Conservation (phyloP, 1,140 invertebrate species). For the Bombus vancouverensis region DNA sequence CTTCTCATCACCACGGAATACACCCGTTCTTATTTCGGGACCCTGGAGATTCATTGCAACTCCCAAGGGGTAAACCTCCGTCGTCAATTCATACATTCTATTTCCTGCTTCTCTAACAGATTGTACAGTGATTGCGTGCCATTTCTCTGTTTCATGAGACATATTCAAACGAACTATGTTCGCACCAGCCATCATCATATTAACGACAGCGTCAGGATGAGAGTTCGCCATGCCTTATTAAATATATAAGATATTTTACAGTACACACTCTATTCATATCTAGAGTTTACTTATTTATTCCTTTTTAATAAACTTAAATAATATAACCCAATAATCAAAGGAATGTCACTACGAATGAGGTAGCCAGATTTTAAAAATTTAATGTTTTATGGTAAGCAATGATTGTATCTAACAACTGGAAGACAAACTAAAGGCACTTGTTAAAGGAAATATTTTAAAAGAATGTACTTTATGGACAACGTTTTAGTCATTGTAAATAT, state of each 20-base stretch:
- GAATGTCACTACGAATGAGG: too few species aligned
- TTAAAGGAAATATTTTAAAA: too few species aligned
- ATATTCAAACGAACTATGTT: constrained; percentile 65
- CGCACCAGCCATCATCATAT: constrained; percentile 56
- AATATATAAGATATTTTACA: background rate
- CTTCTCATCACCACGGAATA: constrained; percentile 65
- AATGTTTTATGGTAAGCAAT: too few species aligned
- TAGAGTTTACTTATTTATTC: background rate
- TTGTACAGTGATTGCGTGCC: constrained; percentile 52
- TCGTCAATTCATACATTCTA: constrained; percentile 28
- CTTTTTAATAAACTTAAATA: too few species aligned
- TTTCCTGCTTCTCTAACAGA: constrained; percentile 54
- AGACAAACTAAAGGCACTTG: too few species aligned
- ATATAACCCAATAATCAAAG: too few species aligned
- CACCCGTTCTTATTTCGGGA: constrained; percentile 80
- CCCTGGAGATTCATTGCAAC: constrained; percentile 80
- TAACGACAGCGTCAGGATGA: constrained; percentile 43
- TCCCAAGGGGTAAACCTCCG: constrained; percentile 72
- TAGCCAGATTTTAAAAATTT: too few species aligned
- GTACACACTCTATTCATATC: background rate
- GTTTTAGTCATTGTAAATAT: too few species aligned
- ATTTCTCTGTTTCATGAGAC: constrained; percentile 58
- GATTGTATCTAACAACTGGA: too few species aligned
- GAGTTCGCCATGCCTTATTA: constrained; percentile 49
- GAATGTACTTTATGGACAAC: too few species aligned